Evolutionary conservation across 2,888 invertebrate genomes (phyloP).

Genomic region (Tipula unca): DNA sequence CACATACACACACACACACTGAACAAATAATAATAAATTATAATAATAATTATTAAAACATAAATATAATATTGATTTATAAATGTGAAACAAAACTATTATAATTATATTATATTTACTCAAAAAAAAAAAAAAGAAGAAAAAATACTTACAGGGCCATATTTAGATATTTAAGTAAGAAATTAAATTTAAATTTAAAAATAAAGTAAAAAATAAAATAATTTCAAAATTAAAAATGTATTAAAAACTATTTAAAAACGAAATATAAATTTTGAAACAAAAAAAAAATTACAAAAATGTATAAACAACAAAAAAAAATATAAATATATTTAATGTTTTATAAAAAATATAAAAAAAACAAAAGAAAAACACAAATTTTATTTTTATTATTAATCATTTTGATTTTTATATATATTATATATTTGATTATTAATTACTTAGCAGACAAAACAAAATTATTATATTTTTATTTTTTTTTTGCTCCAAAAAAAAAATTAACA

Average conservation of each 20-base stretch:
- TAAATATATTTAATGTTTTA: constrained; percentile 14
- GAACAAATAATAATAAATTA: constrained; percentile 14
- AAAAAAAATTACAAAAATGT: neutral
- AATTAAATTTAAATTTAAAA: neutral
- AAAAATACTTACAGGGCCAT: constrained; percentile 18
- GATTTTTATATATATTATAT: neutral
- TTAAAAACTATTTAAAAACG: neutral
- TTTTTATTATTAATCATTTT: neutral
- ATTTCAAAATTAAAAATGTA: neutral
- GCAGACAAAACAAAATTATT: neutral
- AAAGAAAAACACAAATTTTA: constrained; percentile 8
- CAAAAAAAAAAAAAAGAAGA: neutral
- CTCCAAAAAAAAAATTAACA: neutral
- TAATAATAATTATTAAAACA: constrained; percentile 1
- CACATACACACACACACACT: neutral
- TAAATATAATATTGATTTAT: constrained; percentile 16
- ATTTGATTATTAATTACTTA: neutral
- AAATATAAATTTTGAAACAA: neutral
- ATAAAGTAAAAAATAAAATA: neutral
- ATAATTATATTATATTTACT: constrained; percentile 16
- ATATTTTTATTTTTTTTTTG: neutral
- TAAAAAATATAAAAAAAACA: neutral
- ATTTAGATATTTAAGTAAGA: constrained; percentile 17
- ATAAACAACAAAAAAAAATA: constrained; percentile 1
- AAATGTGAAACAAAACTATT: constrained; percentile 15